Conservation (phyloP, 2,888 invertebrate species). For the Pteria penguin region DNA sequence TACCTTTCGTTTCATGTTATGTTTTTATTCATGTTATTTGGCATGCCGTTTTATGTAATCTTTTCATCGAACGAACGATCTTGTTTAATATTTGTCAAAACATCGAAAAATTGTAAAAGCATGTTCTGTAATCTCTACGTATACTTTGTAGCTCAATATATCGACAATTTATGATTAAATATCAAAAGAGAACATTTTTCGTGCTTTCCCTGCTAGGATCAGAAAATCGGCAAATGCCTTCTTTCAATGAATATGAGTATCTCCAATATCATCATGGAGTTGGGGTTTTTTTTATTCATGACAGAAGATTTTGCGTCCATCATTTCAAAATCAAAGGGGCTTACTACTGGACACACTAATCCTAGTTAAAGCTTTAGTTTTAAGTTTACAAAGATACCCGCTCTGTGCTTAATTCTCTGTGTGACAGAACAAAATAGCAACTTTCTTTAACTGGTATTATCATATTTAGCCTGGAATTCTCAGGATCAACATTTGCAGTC, state of each 20-base stretch:
- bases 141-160: conserved; percentile 13
- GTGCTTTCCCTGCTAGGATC: conserved; percentile 12
- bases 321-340: neutral
- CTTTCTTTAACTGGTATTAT: conserved; percentile 27
- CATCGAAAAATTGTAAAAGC: neutral
- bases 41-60: neutral
- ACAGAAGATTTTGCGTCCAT: neutral
- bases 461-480: neutral
- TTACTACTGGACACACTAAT: conserved; percentile 18
- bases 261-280: no score
- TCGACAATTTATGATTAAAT: conserved; percentile 34
- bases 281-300: no score
- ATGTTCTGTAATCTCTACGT: conserved; percentile 8
- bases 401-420: conserved; percentile 1
- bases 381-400: conserved; percentile 25
- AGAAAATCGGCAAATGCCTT: no score
- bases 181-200: conserved; percentile 19
- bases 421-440: conserved; percentile 24
- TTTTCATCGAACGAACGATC: neutral
- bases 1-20: no score
- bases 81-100: neutral
- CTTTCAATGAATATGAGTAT: no score
- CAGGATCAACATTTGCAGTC: neutral
- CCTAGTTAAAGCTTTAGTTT: conserved; percentile 22
- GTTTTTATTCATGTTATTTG: no score